These are phyloP conservation scores for Pomacea maculata DNA, from an alignment of 1,140 invertebrate genomes.

Conservation along the genomic window DNA sequence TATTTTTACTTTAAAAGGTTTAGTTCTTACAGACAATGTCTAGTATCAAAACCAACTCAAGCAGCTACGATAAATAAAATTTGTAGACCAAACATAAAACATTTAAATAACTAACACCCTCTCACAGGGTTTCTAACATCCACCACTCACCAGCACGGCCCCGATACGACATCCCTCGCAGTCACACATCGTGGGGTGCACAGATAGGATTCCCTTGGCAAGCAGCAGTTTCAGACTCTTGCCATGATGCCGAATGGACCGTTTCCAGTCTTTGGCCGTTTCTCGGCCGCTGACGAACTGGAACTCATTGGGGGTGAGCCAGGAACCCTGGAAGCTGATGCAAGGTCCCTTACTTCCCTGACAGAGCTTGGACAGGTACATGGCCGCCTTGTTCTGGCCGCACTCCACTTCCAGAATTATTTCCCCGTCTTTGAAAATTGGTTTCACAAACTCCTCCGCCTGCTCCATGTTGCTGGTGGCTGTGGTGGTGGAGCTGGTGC, in stretches of 20 bases:
- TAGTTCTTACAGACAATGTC: too few relatives aligned
- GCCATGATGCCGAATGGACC: slow-evolving; percentile 68
- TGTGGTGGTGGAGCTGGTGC: slow-evolving; percentile 7
- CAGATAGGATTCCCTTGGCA: slow-evolving; percentile 66
- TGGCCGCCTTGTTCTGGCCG: slow-evolving; percentile 63
- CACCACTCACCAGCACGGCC: slow-evolving; percentile 42
- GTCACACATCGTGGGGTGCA: slow-evolving; percentile 66
- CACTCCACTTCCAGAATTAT: slow-evolving; percentile 67
- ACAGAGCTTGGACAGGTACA: slow-evolving; percentile 65
- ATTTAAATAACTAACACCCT: not conserved
- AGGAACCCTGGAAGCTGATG: slow-evolving; percentile 64
- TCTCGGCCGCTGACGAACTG: slow-evolving; percentile 68
- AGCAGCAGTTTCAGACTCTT: slow-evolving; percentile 69
- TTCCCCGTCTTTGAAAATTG: slow-evolving; percentile 62
- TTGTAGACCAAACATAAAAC: not conserved
- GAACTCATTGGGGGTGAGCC: slow-evolving; percentile 70
- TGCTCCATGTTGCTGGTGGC: slow-evolving; percentile 26
- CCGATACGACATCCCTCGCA: slow-evolving; percentile 61
- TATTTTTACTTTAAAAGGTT: not conserved
- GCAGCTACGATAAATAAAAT: not conserved
- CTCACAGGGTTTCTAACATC: not conserved
- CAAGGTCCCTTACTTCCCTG: slow-evolving; percentile 68
- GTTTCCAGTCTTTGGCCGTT: slow-evolving; percentile 70
- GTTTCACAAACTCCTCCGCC: slow-evolving; percentile 59
- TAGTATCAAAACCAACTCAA: not conserved